phyloP scores from a whole-genome alignment of 2,888 invertebrate species.

The Sepiola atlantica region DNA sequence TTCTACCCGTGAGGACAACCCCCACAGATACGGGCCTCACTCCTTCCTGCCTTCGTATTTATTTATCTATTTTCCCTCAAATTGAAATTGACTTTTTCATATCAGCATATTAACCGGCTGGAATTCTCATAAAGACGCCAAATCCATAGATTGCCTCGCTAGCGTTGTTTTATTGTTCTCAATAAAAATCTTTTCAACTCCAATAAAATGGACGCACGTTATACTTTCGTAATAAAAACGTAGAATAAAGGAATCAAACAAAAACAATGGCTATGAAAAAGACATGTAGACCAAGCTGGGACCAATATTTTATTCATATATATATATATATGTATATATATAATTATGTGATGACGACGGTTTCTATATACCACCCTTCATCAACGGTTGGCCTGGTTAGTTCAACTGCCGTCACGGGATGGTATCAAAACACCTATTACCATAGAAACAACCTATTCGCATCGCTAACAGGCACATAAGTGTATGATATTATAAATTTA shows the following conservation, averaged over 20 bases:
- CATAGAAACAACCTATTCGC: too few species aligned
- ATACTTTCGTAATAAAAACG: background rate
- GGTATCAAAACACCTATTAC: too few species aligned
- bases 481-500: too few species aligned
- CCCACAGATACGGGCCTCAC: background rate
- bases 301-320: too few species aligned
- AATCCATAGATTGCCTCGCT: background rate
- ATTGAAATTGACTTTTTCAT: conserved; percentile 10
- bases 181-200: background rate
- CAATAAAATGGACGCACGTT: background rate
- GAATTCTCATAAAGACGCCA: conserved; percentile 15
- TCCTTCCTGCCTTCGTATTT: background rate
- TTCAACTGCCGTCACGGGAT: too few species aligned
- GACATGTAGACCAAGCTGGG: background rate
- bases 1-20: background rate
- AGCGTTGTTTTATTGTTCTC: conserved; percentile 32
- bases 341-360: too few species aligned
- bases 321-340: too few species aligned
- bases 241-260: background rate
- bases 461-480: too few species aligned
- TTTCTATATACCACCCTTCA: too few species aligned
- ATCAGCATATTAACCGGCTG: background rate
- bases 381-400: too few species aligned
- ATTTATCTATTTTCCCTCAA: background rate
- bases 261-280: background rate